These are phyloP conservation scores for Stomorhina lunata DNA, from an alignment of 2,888 invertebrate species.

Conservation along the genomic window DNA sequence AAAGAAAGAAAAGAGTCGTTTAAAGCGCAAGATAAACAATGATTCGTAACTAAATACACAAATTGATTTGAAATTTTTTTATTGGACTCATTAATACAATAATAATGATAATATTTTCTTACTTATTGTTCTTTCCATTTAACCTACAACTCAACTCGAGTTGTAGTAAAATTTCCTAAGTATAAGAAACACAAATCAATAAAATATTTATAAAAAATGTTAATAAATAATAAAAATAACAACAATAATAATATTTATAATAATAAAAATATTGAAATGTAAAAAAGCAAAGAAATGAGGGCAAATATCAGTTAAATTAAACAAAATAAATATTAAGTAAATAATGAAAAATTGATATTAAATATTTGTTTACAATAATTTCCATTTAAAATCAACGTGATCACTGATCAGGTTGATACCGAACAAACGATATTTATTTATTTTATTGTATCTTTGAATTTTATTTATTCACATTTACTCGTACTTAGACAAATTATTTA, in stretches of 20 bases:
- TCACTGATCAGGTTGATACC: slow-evolving; percentile 64
- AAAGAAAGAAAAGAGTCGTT: slow-evolving; percentile 66
- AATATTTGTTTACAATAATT: slow-evolving; percentile 68
- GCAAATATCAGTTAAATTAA: slow-evolving; percentile 56
- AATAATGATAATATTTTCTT: neutral
- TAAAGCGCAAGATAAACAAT: slow-evolving; percentile 69
- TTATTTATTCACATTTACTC: slow-evolving; percentile 37
- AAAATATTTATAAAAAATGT: slow-evolving; percentile 25
- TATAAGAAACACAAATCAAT: slow-evolving; percentile 20
- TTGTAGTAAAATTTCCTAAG: too few species aligned
- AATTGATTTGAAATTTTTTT: slow-evolving; percentile 14
- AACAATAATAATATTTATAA: slow-evolving; percentile 12
- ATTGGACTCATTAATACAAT: neutral
- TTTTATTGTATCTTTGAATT: slow-evolving; percentile 4
- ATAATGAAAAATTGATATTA: slow-evolving; percentile 55
- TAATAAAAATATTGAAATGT: slow-evolving; percentile 29
- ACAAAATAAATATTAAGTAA: slow-evolving; percentile 30
- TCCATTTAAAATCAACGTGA: slow-evolving; percentile 67
- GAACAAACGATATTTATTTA: neutral
- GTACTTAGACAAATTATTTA: slow-evolving; percentile 37
- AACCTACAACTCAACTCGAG: neutral
- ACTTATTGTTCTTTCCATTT: neutral
- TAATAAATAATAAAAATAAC: slow-evolving; percentile 24
- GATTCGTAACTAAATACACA: slow-evolving; percentile 52
- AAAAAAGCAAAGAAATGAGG: slow-evolving; percentile 54